phyloP scores from a whole-genome alignment of 2,888 invertebrate genomes.

The Drosophila neonasuta region DNA sequence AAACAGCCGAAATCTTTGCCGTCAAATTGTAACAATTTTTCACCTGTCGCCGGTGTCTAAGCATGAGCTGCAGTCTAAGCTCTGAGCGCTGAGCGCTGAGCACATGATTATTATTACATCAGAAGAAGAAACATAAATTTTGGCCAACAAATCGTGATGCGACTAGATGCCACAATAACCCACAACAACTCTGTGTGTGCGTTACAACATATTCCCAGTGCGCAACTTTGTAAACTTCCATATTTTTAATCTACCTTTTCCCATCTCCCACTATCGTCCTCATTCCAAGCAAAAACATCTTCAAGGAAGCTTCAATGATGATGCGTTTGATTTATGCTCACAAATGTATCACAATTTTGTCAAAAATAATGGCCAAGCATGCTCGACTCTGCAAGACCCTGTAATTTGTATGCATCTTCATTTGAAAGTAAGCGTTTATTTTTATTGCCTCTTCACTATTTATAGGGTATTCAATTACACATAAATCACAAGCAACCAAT shows the following conservation, averaged over 20 bases:
- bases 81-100: constrained; percentile 29
- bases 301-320: constrained; percentile 64
- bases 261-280: constrained; percentile 35
- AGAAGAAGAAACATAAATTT: constrained; percentile 71
- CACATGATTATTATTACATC: constrained; percentile 75
- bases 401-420: background rate
- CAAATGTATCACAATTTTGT: constrained; percentile 50
- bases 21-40: constrained; percentile 76
- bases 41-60: constrained; percentile 62
- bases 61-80: constrained; percentile 14
- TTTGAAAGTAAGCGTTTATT: background rate
- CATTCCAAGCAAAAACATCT: constrained; percentile 20
- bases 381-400: background rate
- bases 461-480: background rate
- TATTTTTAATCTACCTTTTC: constrained; percentile 13
- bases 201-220: constrained; percentile 51
- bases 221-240: background rate
- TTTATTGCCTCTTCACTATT: background rate
- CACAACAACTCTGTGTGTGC: constrained; percentile 33
- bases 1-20: constrained; percentile 48
- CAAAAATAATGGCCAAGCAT: constrained; percentile 18
- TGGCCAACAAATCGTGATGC: constrained; percentile 66
- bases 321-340: constrained; percentile 67
- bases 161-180: constrained; percentile 27
- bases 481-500: background rate